Evolutionary conservation across 2,113 vertebrate genomes (phyloP), one percentile per base, ranked within the genome.

Genomic region (Paradoxurus hermaphroditus): DNA sequence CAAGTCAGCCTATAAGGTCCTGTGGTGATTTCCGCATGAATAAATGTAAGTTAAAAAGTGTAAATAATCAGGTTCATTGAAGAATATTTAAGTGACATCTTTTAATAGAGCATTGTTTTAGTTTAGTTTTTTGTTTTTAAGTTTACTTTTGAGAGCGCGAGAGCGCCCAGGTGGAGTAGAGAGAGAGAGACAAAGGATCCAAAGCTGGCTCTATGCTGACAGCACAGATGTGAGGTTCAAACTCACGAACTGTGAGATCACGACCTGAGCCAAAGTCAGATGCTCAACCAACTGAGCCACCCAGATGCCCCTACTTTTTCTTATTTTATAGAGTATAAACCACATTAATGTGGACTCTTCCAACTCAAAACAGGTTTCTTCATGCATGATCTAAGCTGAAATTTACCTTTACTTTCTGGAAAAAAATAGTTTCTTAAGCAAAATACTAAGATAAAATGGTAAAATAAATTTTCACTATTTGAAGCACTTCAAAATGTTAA

Each of bases 281-380:
- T 6, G 56, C 21, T 59, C 8, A 59, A 8, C 56, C 56, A 23
- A 59, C 21, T 59, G 21, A 59, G 8, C 56, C 56, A 59, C 8
- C 56, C 56, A 59, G 21, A 3, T 8, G 8, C 21, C 7, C 56
- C 7, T 59, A 23, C 19, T 23, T 23, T 59, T 10, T 23, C 19
- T 56, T 39, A 89, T 86, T 90, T 94, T 79, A 44, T 73, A 73
- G 25, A 85, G 44, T 51, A 85, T 27, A 81, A 94, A 75, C 9
- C 12, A 81, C 36, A 94, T 67, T 94, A 41, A 85, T 77, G 78
- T 53, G 2, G 13, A 67, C 2, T 53, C 39, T 89, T 88, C 4
- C 1, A 79, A 91, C 67, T 92, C 85, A 92, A 88, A 95, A 81
- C 44, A 90, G 53, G 36, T 83, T 89, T 89, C 72, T 96, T 97